These are phyloP conservation scores for Carabus problematicus DNA, from an alignment of 2,888 invertebrate genomes.

Conservation along the genomic window DNA sequence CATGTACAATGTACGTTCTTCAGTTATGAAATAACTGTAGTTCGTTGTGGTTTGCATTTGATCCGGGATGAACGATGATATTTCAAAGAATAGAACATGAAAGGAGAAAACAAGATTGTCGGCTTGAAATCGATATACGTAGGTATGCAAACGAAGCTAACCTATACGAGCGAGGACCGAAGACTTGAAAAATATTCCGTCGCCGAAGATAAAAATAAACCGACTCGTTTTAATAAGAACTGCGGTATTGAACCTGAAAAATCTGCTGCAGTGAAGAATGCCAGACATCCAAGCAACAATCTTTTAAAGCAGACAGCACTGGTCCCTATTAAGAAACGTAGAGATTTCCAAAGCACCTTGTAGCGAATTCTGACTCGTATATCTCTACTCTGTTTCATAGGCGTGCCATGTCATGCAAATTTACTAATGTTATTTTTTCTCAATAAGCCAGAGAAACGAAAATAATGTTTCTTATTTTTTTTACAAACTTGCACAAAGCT, in stretches of 20 bases:
- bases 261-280: slow-evolving; percentile 28
- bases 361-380: slow-evolving; percentile 11
- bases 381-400: slow-evolving; percentile 7
- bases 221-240: slow-evolving; percentile 34
- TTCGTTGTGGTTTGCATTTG: no score
- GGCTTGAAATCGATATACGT: slow-evolving; percentile 22
- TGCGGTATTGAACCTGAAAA: slow-evolving; percentile 21
- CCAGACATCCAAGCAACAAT: slow-evolving; percentile 28
- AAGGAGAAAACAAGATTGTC: slow-evolving; percentile 13
- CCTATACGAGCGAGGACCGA: slow-evolving; percentile 24
- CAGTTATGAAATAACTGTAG: no score
- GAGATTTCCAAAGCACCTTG: slow-evolving; percentile 16
- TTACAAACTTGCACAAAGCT: no score
- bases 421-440: no score
- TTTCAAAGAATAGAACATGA: slow-evolving; percentile 15
- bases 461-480: no score
- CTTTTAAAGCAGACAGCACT: slow-evolving; percentile 25
- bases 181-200: slow-evolving; percentile 35
- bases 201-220: slow-evolving; percentile 28
- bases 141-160: slow-evolving; percentile 35
- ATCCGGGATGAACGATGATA: not conserved
- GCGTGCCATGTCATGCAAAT: not conserved
- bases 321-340: slow-evolving; percentile 12
- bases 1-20: no score
- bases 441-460: no score